A percentile compares a stretch with the other conserved stretches of the same genome.
These are phyloP conservation scores for Perodicticus potto DNA, from an alignment of 2,797 vertebrate genomes.

Conservation along the genomic window DNA sequence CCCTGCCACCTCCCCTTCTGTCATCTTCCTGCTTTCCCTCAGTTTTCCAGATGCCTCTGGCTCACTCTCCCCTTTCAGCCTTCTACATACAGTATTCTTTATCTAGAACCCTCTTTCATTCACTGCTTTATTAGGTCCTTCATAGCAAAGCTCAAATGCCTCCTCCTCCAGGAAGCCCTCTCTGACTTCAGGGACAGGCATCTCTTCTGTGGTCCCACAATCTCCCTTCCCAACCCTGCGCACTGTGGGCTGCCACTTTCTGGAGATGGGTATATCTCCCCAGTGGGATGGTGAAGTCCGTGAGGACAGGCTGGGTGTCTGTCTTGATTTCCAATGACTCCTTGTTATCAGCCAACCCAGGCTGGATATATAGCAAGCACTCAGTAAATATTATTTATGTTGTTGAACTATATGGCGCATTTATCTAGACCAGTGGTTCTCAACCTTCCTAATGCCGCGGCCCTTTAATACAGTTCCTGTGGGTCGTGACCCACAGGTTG, in stretches of 20 bases:
- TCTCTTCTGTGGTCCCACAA: not conserved
- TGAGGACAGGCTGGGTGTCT: not conserved
- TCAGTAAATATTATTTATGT: constrained; percentile 4
- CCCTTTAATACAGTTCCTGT: no score
- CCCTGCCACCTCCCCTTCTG: not conserved
- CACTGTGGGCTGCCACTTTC: not conserved
- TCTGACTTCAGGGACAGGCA: not conserved
- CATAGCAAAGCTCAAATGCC: not conserved
- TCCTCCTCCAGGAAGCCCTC: not conserved
- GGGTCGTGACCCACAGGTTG: no score
- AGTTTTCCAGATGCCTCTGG: not conserved
- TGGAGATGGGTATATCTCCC: not conserved
- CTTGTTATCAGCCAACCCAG: not conserved
- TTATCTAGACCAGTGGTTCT: not conserved
- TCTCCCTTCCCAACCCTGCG: not conserved
- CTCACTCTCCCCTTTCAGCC: not conserved
- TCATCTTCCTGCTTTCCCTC: not conserved
- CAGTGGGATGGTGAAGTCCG: not conserved
- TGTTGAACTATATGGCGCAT: constrained; percentile 1
- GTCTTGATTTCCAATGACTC: not conserved
- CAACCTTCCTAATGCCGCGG: no score
- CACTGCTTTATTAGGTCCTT: not conserved
- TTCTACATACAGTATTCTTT: not conserved
- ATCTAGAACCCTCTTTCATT: not conserved
- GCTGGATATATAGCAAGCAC: not conserved